Base-by-base conservation (phyloP, 2,888 invertebrate species). In the Acanthacorydalis orientalis region DNA sequence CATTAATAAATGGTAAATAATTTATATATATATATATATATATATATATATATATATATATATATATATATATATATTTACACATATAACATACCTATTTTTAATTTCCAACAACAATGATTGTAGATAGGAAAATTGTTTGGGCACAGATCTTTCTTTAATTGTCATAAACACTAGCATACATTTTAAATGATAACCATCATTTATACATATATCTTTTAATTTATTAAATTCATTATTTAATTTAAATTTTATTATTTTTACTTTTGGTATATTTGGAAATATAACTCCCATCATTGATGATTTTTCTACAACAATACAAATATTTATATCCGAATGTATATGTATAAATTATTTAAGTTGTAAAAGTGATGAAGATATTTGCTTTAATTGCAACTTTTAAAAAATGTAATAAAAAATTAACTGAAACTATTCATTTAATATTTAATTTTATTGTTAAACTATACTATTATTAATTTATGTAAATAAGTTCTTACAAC, bases 121-220 rank as follows among this genome's bases (percentile, higher is more conserved):
- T n/a, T 39, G 34, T n/a, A 46, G n/a, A 2, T 38, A 14, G 2
- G 31, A 31, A n/a, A 23, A 34, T 31, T 46, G 46, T 14, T 46
- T 31, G 10, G 34, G 10, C 9, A 31, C 23, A 14, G 8, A 14
- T n/a, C 39, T n/a, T 23, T 39, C 16, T 39, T 46, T 46, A 7
- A 31, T 12, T 31, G 31, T 34, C 37, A 39, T 8, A 32, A 46
- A 46, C 14, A 32, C 23, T 16, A 46, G 9, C 14, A 46, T 31
- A 39, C 46, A 46, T 39, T 46, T 46, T 12, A 46, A 12, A 46
- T 37, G 12, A 39, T 46, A 14, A 38, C 46, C 46, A 38, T 38
- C n/a, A 46, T 46, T 37, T 39, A 31, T 46, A 12, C 11, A 31
- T 16, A 46, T 16, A 12, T 38, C 9, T 31, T 46, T 39, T 23